Conservation (phyloP, 2,888 invertebrate species). For the Griposia aprilina region DNA sequence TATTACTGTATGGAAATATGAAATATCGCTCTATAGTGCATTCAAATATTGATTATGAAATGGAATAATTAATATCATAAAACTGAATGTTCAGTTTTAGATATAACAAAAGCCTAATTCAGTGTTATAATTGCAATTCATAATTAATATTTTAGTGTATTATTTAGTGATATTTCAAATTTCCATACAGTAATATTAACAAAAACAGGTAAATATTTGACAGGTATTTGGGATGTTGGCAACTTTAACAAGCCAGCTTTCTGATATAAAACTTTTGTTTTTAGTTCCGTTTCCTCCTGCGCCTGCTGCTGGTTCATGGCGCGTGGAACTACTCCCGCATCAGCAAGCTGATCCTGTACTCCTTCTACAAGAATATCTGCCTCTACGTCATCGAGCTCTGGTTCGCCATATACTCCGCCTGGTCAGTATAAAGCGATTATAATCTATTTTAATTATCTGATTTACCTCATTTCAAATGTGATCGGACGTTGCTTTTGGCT, state of each 20-base stretch:
- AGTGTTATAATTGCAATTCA: background rate
- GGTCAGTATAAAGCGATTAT: constrained; percentile 90
- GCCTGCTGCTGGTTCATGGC: constrained; percentile 98
- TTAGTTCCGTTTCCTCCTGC: constrained; percentile 97
- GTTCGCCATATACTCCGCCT: constrained; percentile 99
- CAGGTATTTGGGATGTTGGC: too few species aligned
- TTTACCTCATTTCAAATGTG: background rate
- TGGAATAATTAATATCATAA: background rate
- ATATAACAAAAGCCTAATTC: background rate
- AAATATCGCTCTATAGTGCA: too few species aligned
- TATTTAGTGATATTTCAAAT: background rate
- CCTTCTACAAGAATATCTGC: constrained; percentile 99
- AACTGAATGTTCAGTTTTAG: background rate
- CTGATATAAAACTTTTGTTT: background rate
- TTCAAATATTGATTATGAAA: too few species aligned
- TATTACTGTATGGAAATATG: too few species aligned
- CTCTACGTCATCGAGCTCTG: constrained; percentile 99
- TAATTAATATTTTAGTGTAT: background rate
- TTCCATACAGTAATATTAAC: too few species aligned
- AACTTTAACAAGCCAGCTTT: background rate
- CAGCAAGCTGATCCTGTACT: constrained; percentile 99
- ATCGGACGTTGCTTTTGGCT: too few species aligned
- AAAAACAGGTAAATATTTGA: background rate
- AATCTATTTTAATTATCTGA: background rate
- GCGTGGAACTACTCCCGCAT: constrained; percentile 99